phyloP scores from a whole-genome alignment of 2,797 vertebrate species.

The Scolopax bukidnonensis region DNA sequence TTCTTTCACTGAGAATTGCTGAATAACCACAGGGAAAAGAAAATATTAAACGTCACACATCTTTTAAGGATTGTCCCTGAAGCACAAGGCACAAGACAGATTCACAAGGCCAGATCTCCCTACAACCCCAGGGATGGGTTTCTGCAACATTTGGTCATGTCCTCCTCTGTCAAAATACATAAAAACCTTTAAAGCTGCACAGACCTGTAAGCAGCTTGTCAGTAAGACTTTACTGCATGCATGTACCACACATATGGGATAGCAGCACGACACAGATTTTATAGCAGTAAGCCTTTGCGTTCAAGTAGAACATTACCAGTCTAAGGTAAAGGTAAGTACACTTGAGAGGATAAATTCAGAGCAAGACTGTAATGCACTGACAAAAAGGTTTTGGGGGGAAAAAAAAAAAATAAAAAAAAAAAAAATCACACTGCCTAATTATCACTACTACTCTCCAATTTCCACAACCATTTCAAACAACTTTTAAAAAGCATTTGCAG shows the following conservation, averaged over 20 bases:
- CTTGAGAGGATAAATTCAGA: neutral
- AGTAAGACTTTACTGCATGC: neutral
- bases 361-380: neutral
- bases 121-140: neutral
- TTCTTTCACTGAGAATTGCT: conserved; percentile 99
- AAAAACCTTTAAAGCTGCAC: neutral
- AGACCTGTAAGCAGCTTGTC: neutral
- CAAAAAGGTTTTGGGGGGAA: neutral
- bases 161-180: neutral
- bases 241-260: neutral
- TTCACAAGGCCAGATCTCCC: neutral
- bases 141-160: neutral
- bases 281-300: neutral
- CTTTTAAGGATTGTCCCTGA: neutral
- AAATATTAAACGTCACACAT: neutral
- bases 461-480: neutral
- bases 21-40: conserved; percentile 61
- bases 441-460: neutral
- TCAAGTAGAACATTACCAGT: neutral
- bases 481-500: neutral
- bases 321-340: neutral
- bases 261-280: neutral
- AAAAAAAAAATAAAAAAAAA: neutral
- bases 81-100: neutral
- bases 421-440: neutral